These are phyloP conservation scores for Cranoglanis bouderius DNA, from an alignment of 2,113 vertebrate species.

Conservation along the genomic window DNA sequence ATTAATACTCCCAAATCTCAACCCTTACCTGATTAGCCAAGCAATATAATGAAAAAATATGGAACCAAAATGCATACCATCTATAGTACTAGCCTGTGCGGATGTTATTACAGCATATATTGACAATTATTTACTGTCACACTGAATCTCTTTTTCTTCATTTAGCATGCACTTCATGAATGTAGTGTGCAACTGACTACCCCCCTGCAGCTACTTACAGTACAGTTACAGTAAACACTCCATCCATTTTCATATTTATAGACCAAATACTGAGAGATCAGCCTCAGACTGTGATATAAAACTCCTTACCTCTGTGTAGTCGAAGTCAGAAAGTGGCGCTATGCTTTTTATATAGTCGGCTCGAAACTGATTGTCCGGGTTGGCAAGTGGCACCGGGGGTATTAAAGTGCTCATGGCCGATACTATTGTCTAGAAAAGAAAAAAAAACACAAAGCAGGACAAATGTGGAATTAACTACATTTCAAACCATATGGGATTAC, in stretches of 20 bases:
- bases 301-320: conserved; percentile 84
- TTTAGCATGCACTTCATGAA: conserved; percentile 2
- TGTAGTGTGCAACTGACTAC: neutral
- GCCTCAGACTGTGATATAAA: neutral
- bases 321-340: conserved; percentile 87
- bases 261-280: conserved; percentile 8
- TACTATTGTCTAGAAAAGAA: conserved; percentile 82
- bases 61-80: neutral
- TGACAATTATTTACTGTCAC: neutral
- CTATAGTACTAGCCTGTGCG: neutral
- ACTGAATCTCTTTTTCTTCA: neutral
- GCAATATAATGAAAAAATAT: neutral
- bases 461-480: conserved; percentile 57
- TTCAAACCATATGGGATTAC: conserved; percentile 64
- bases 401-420: conserved; percentile 92
- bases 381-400: conserved; percentile 86
- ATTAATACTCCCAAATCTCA: neutral
- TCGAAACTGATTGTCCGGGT: conserved; percentile 85
- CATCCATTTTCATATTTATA: neutral
- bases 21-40: neutral
- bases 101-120: neutral
- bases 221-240: conserved; percentile 1
- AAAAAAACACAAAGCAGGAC: conserved; percentile 56
- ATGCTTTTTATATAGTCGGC: conserved; percentile 90
- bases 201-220: neutral